Evolutionary conservation across 2,888 invertebrate genomes (phyloP), one percentile per base, ranked within the genome.

Genomic region (Alloscopus bannaensis): DNA sequence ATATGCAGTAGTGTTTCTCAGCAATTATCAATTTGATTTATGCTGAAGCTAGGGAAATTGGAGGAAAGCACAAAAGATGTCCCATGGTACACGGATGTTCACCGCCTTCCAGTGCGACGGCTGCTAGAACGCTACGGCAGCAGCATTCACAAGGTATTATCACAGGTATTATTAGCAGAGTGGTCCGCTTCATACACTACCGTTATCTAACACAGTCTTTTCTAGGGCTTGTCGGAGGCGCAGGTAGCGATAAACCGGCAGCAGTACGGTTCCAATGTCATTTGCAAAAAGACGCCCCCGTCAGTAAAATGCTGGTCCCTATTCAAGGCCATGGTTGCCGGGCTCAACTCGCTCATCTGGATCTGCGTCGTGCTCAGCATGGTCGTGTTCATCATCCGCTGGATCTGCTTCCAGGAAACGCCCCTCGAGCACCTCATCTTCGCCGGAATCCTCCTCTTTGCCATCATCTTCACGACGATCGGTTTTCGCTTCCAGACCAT

Each of bases 341-440:
- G 82, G 4, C 66, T 82, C 42, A 82, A 82, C 45, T 57, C 62
- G 0, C 64, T 82, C 0, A 80, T 82, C 42, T 82, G 82, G 82
- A 50, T 82, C 22, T 82, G 82, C 29, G 52, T 71, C 0, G 2
- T 82, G 0, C 40, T 82, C 45, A 76, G 76, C 42, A 24, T 82
- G 18, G 22, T 29, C 0, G 52, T 69, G 0, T 81, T 72, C 36
- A 13, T 47, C 3, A 64, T 73, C 22, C 81, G 71, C 1, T 77
- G 62, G 62, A 20, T 76, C 2, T 76, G 60, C 36, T 45, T 72
- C 13, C 36, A 22, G 28, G 76, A 76, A n/a, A 66, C 66, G 26
- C 60, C 59, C 1, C 6, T 68, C 3, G 76, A 68, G 24, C 42
- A 76, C 40, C 50, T 76, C 47, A 52, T 76, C 3, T 76, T 68